These are phyloP conservation scores for Erinaceus europaeus DNA, from an alignment of 2,113 vertebrate species.

Conservation along the genomic window DNA sequence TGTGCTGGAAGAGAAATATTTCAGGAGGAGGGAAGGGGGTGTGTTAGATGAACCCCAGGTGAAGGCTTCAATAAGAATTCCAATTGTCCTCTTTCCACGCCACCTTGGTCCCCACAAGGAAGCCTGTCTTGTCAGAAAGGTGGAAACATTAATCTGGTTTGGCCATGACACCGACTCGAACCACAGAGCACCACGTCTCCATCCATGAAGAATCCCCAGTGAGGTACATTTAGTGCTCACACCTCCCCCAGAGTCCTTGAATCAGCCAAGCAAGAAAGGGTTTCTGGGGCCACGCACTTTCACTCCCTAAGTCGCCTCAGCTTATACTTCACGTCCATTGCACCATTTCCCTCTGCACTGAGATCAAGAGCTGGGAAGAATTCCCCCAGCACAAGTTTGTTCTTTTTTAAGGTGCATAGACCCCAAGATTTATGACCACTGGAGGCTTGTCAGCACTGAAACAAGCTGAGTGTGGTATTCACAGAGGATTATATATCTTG, in stretches of 20 bases:
- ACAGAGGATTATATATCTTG: accelerated
- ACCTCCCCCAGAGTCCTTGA: not conserved
- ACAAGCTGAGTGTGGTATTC: accelerated
- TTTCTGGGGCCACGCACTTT: not conserved
- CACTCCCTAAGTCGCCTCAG: not conserved
- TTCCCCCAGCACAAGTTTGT: no score
- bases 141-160: not conserved
- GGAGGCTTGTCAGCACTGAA: not conserved
- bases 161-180: not conserved
- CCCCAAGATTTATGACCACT: not conserved
- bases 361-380: not conserved
- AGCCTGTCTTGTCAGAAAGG: not conserved
- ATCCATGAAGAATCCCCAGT: not conserved
- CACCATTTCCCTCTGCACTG: not conserved
- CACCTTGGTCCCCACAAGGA: accelerated
- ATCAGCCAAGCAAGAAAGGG: not conserved
- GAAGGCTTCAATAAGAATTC: not conserved
- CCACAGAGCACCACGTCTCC: not conserved
- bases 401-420: not conserved
- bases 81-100: not conserved
- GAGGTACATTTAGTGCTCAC: not conserved
- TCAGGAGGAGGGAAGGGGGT: not conserved
- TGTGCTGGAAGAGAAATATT: no score
- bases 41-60: not conserved
- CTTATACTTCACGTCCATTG: not conserved